Base-by-base conservation (phyloP, 2,113 vertebrate genomes). In the Pollachius pollachius region DNA sequence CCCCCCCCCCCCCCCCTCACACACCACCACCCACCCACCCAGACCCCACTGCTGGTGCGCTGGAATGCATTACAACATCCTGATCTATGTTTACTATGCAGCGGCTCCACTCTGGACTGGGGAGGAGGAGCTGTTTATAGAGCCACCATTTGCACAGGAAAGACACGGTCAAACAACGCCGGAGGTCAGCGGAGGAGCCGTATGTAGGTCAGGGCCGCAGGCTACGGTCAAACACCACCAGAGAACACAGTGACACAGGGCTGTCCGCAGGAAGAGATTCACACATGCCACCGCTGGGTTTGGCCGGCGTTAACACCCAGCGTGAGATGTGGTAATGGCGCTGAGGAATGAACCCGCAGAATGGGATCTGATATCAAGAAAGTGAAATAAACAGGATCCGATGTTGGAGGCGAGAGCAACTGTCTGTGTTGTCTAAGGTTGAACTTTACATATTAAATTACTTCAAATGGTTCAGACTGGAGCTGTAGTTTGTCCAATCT, bases 91-190 rank as follows among this genome's bases (percentile, higher is more conserved):
- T 89, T 82, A 88, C 82, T 75, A 80, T 78, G 79, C 69, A 62
- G 67, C 48, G 70, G 59, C 62, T 64, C 41, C 62, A 80, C 77
- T 78, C 64, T 69, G 68, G 73, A 74, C 52, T 62, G 25, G 25
- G 78, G 72, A 78, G 66, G 68, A 75, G 71, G 75, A 3, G 25
- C 73, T 76, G 80, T 86, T 84, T 78, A 87, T 85, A 74, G 81
- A 79, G 16, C 1, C 52, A 52, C 67, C 64, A 19, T 57, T 71
- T 71, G 76, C 81, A 65, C 79, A 65, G 71, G 66, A 67, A 80
- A 73, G 65, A 27, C 67, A 18, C 75, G 86, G 80, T 83, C 84
- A 82, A 81, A 86, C 81, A 87, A 84, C 78, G 71, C 78, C 78
- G 77, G 64, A 23, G 68, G 78, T 79, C 77, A 76, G 72, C 66